These are phyloP conservation scores for Lydus trimaculatus DNA, from an alignment of 2,888 invertebrate genomes.

Conservation along the genomic window DNA sequence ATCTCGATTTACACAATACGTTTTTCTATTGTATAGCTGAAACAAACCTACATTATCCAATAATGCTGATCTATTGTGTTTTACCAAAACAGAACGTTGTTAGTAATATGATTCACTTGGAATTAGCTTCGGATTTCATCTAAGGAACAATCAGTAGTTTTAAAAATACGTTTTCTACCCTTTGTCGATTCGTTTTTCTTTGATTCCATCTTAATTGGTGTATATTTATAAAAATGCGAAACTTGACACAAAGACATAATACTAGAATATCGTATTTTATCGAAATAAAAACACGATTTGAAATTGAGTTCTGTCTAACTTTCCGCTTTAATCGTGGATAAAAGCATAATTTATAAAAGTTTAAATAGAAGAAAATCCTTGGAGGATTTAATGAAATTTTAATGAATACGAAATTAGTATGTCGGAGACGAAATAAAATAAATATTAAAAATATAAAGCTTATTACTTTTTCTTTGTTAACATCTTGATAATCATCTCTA, in stretches of 20 bases:
- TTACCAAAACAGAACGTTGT: background rate
- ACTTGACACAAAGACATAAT: background rate
- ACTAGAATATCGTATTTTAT: background rate
- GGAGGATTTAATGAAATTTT: background rate
- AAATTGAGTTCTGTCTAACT: background rate
- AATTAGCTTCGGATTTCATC: background rate
- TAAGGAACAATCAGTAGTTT: background rate
- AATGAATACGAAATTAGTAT: background rate
- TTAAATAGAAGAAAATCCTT: background rate
- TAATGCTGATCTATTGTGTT: background rate
- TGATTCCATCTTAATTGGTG: background rate
- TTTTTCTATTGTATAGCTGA: background rate
- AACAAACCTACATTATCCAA: background rate
- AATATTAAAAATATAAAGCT: too few relatives aligned
- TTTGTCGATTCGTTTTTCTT: background rate
- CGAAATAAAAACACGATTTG: background rate
- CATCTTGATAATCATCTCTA: too few relatives aligned
- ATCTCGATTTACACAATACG: background rate
- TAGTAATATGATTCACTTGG: background rate
- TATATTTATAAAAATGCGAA: background rate
- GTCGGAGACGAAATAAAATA: background rate
- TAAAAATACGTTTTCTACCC: background rate
- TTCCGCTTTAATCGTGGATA: background rate
- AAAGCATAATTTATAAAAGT: slow-evolving; percentile 1
- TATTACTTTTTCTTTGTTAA: too few relatives aligned